Evolutionary conservation across 2,113 vertebrate species (phyloP).

Genomic region (Vicugna pacos): DNA sequence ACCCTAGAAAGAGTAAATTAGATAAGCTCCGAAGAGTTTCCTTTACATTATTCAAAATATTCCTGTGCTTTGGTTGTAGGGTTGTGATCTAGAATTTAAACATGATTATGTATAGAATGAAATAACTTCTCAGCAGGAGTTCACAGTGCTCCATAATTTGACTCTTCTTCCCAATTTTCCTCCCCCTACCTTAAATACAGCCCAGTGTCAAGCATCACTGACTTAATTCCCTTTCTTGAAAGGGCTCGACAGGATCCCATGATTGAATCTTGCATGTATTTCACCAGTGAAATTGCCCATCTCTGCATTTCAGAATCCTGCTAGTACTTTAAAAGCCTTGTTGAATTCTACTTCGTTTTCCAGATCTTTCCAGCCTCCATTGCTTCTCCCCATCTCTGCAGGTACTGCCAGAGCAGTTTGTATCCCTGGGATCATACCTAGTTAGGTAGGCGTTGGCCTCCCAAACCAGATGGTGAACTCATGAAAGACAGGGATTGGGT

Average conservation of each 20-base stretch:
- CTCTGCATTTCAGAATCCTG: slow-evolving; percentile 17
- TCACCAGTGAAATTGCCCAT: background rate
- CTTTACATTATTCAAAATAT: slow-evolving; percentile 18
- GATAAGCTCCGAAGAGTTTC: background rate
- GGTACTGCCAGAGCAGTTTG: background rate
- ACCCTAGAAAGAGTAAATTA: slow-evolving; percentile 30
- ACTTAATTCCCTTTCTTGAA: background rate
- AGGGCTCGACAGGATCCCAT: background rate
- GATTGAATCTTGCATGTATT: background rate
- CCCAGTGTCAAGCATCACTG: background rate
- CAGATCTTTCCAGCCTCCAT: background rate
- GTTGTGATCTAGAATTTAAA: slow-evolving; percentile 26
- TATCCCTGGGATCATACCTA: background rate
- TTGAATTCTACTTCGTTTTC: background rate
- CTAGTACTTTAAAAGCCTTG: background rate
- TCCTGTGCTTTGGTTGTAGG: background rate
- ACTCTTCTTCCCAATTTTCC: background rate
- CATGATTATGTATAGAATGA: background rate
- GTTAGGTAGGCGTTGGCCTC: background rate
- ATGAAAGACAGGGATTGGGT: background rate
- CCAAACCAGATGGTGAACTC: background rate
- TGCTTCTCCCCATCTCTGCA: background rate
- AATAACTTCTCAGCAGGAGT: background rate
- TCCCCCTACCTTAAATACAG: background rate
- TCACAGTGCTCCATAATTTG: background rate